Percentiles rank a stretch among this genome's conserved stretches.
Evolutionary conservation across 2,888 invertebrate genomes (phyloP).

Genomic region (Amaurobius ferox): DNA sequence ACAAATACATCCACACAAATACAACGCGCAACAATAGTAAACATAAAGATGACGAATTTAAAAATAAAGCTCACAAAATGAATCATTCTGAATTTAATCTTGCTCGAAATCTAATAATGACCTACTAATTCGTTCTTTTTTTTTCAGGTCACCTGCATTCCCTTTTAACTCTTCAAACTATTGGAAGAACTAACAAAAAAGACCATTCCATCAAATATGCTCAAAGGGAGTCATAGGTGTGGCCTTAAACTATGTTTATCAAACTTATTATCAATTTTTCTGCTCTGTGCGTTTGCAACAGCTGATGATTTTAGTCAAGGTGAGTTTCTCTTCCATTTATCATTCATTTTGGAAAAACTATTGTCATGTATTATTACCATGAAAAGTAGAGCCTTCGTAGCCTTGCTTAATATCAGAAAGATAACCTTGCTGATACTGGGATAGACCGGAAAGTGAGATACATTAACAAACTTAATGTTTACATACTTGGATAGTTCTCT

Average conservation of each 20-base stretch:
- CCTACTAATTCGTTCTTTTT: conserved; percentile 34
- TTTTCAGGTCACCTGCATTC: conserved; percentile 57
- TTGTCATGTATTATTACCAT: conserved; percentile 41
- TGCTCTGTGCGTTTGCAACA: conserved; percentile 60
- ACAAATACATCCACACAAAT: too few relatives aligned
- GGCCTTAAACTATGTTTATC: conserved; percentile 71
- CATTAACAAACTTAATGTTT: neutral
- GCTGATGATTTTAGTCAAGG: conserved; percentile 71
- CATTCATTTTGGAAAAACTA: conserved; percentile 39
- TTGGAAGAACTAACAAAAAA: conserved; percentile 47
- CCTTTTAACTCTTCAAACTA: conserved; percentile 32
- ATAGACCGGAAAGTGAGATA: neutral
- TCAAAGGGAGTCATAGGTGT: conserved; percentile 63
- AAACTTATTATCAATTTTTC: conserved; percentile 69
- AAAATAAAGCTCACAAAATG: neutral
- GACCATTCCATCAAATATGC: conserved; percentile 58
- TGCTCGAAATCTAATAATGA: conserved; percentile 30
- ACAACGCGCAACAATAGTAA: neutral
- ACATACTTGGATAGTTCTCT: neutral
- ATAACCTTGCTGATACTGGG: conserved; percentile 58
- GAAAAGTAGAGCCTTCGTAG: conserved; percentile 34
- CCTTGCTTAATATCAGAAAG: conserved; percentile 45
- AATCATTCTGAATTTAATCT: neutral
- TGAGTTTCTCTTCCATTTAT: conserved; percentile 59
- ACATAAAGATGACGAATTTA: neutral